phyloP scores from a whole-genome alignment of 2,797 vertebrate species.

The Parambassis ranga region DNA sequence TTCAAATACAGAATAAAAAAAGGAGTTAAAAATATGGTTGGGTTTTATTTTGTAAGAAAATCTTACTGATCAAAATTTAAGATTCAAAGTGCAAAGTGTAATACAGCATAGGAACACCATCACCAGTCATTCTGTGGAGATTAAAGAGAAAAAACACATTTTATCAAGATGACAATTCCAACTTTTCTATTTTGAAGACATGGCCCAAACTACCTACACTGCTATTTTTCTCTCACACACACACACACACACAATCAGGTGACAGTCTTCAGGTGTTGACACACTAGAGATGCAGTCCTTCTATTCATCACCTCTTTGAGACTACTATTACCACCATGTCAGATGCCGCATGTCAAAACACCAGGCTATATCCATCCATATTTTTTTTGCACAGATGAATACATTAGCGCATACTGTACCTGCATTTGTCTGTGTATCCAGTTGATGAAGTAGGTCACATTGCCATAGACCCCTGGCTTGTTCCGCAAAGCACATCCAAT shows the following conservation, averaged over 20 bases:
- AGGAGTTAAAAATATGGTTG: constrained; percentile 4
- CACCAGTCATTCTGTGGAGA: background rate
- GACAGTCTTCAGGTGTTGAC: too few relatives aligned
- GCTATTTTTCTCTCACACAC: too few relatives aligned
- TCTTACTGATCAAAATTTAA: background rate
- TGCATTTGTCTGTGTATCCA: constrained; percentile 89
- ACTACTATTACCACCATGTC: too few relatives aligned
- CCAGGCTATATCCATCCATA: background rate
- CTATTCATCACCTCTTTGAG: too few relatives aligned
- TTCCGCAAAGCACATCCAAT: constrained; percentile 82
- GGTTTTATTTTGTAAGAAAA: background rate
- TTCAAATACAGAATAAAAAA: constrained; percentile 6
- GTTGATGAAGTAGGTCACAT: constrained; percentile 82
- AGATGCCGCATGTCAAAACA: too few relatives aligned
- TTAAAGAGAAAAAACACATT: background rate
- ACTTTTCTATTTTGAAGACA: too few relatives aligned
- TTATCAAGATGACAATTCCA: too few relatives aligned
- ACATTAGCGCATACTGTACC: constrained; percentile 44
- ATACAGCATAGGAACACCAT: background rate
- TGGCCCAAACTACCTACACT: too few relatives aligned
- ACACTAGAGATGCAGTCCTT: too few relatives aligned
- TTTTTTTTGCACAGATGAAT: background rate
- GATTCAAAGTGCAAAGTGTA: constrained; percentile 43
- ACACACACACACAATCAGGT: too few relatives aligned
- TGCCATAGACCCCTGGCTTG: constrained; percentile 89